Evolutionary conservation across 2,113 vertebrate genomes (phyloP).

Genomic region (Oryzias javanicus): DNA sequence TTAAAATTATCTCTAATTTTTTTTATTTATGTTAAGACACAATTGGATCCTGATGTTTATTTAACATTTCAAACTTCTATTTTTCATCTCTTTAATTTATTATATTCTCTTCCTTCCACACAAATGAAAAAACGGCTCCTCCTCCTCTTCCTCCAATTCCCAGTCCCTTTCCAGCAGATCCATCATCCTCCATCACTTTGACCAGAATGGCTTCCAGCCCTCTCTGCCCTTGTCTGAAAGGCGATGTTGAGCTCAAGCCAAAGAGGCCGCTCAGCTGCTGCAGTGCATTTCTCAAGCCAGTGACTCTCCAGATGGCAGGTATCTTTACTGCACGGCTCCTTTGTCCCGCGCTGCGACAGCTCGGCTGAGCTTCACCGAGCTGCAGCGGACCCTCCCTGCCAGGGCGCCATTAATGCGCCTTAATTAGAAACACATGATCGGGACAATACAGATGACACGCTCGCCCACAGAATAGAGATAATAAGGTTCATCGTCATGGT

Average conservation of each 20-base stretch:
- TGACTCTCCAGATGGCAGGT: slow-evolving; percentile 62
- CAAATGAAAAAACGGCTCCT: too few relatives aligned
- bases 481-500: slow-evolving; percentile 18
- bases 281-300: slow-evolving; percentile 58
- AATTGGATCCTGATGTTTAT: too few relatives aligned
- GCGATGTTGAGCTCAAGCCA: slow-evolving; percentile 34
- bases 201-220: not conserved
- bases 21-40: too few relatives aligned
- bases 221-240: slow-evolving; percentile 19
- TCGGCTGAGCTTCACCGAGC: slow-evolving; percentile 28
- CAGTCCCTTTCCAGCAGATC: slow-evolving; percentile 8
- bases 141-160: slow-evolving; percentile 1
- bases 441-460: slow-evolving; percentile 34
- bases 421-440: slow-evolving; percentile 60
- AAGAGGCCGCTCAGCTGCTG: slow-evolving; percentile 34
- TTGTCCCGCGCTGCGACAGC: slow-evolving; percentile 48
- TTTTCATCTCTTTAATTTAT: too few relatives aligned
- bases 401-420: slow-evolving; percentile 53
- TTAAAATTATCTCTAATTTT: too few relatives aligned
- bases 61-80: too few relatives aligned
- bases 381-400: slow-evolving; percentile 25
- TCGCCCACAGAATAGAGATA: slow-evolving; percentile 37
- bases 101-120: too few relatives aligned
- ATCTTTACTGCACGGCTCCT: slow-evolving; percentile 57
- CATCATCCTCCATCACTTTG: not conserved